Evolutionary conservation across 2,888 invertebrate genomes (phyloP).

Genomic region (Myopa tessellatipennis): DNA sequence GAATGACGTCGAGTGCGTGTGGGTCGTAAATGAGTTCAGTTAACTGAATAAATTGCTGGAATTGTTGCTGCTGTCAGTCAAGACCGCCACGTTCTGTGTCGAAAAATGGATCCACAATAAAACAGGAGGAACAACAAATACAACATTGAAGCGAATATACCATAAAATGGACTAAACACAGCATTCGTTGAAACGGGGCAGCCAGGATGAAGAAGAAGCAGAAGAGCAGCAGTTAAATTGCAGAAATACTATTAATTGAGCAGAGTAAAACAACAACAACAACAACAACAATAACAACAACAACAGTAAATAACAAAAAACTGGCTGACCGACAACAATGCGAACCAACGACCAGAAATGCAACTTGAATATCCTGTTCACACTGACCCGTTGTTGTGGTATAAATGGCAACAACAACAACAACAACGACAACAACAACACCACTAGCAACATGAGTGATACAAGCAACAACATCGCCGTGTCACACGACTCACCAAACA

Average conservation of each 20-base stretch:
- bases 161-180: no score
- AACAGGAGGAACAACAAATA: neutral
- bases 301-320: neutral
- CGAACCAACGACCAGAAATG: neutral
- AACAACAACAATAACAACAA: neutral
- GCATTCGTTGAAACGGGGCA: no score
- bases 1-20: no score
- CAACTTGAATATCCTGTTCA: slow-evolving; percentile 24
- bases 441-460: slow-evolving; percentile 7
- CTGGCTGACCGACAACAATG: neutral
- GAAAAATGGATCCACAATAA: neutral
- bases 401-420: neutral
- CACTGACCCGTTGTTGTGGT: neutral
- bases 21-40: neutral
- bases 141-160: neutral
- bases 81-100: neutral
- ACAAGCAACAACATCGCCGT: slow-evolving; percentile 9
- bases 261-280: neutral
- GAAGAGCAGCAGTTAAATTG: neutral
- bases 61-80: no score
- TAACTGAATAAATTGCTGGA: slow-evolving; percentile 1
- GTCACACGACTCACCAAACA: neutral
- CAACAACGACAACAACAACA: slow-evolving; percentile 18
- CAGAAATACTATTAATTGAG: neutral
- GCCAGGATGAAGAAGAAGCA: no score